A percentile compares a stretch with the other conserved stretches of the same genome.
Evolutionary conservation across 2,797 vertebrate genomes (phyloP).

Genomic region (Heteromormyrus szaboi): DNA sequence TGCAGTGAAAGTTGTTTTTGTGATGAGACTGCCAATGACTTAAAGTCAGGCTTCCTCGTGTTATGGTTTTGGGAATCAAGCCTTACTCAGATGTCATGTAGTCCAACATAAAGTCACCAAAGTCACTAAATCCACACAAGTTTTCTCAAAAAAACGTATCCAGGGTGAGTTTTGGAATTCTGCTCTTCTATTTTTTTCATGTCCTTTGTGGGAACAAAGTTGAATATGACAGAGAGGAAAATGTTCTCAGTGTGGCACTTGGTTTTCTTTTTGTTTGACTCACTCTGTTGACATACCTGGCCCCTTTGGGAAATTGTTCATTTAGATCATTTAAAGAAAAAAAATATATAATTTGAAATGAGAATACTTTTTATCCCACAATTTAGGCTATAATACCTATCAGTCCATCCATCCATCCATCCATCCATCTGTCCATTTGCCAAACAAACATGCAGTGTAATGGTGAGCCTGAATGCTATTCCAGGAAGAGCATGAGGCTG

Average conservation of each 20-base stretch:
- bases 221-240: not conserved
- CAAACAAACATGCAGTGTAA: not conserved
- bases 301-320: not conserved
- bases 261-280: not conserved
- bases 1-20: not conserved
- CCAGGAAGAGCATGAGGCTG: not conserved
- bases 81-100: not conserved
- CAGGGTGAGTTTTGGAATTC: not conserved
- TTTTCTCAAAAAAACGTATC: not conserved
- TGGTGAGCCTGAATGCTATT: not conserved
- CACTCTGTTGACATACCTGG: not conserved
- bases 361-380: not conserved
- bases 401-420: not conserved
- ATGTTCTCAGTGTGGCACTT: not conserved
- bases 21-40: not conserved
- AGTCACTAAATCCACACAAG: not conserved
- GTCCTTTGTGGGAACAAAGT: not conserved
- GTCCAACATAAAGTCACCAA: not conserved
- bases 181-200: not conserved
- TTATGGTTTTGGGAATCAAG: not conserved
- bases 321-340: not conserved
- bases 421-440: not conserved
- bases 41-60: not conserved
- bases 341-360: not conserved
- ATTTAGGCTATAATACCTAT: not conserved